phyloP scores from a whole-genome alignment of 2,113 vertebrate genomes.

The Marcusenius ussheri region DNA sequence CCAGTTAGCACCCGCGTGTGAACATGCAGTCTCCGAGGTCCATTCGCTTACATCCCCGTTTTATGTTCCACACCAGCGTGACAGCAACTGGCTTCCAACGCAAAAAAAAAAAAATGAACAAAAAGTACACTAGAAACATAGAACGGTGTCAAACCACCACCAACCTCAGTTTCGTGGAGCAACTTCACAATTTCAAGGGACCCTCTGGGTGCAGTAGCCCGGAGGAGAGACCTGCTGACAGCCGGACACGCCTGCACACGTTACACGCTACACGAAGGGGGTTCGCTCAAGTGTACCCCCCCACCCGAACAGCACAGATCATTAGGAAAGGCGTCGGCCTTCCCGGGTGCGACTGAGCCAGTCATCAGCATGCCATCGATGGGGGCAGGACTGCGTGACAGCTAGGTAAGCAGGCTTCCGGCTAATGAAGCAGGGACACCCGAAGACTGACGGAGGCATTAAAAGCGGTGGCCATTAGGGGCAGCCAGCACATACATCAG shows the following conservation, averaged over 20 bases:
- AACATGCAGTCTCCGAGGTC: not conserved
- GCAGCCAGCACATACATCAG: not conserved
- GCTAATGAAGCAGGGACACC: slow-evolving; percentile 12
- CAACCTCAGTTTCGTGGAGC: not conserved
- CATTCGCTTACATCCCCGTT: not conserved
- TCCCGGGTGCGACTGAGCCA: not conserved
- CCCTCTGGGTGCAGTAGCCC: not conserved
- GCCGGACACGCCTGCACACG: not conserved
- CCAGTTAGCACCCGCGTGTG: not conserved
- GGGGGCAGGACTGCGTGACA: not conserved
- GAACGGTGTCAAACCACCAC: not conserved
- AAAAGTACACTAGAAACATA: not conserved
- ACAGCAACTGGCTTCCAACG: not conserved
- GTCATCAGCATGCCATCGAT: not conserved
- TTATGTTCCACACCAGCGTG: not conserved
- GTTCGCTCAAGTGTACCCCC: not conserved
- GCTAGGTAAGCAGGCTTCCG: slow-evolving; percentile 8
- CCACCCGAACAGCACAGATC: not conserved
- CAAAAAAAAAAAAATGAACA: not conserved
- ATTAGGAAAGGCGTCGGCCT: not conserved
- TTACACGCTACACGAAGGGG: not conserved
- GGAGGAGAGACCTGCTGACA: not conserved
- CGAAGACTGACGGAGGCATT: slow-evolving; percentile 6
- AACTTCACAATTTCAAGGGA: not conserved
- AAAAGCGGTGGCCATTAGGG: not conserved